phyloP scores from a whole-genome alignment of 1,140 invertebrate genomes.

The Drosophila navojoa region DNA sequence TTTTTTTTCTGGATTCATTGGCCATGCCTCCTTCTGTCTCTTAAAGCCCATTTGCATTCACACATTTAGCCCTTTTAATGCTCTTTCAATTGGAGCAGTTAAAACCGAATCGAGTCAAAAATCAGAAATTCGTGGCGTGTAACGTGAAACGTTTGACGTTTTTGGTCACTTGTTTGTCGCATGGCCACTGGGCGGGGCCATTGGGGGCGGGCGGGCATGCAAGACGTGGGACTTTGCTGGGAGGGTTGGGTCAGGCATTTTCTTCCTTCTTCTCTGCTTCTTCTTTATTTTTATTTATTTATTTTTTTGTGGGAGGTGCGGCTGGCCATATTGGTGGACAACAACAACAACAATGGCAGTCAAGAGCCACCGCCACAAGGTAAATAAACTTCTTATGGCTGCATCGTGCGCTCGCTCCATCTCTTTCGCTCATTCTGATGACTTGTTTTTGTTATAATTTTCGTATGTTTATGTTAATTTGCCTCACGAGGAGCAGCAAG shows the following conservation, averaged over 20 bases:
- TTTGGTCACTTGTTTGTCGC: conserved; percentile 8
- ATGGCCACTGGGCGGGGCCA: background rate
- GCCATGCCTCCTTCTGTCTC: too few species aligned
- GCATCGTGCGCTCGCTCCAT: conserved; percentile 21
- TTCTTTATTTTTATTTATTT: too few species aligned
- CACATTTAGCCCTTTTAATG: too few species aligned
- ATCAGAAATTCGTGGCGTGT: conserved; percentile 15
- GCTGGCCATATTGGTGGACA: conserved; percentile 19
- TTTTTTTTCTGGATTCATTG: too few species aligned
- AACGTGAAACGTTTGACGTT: conserved; percentile 14
- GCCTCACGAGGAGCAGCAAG: conserved; percentile 7
- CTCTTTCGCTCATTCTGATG: conserved; percentile 31
- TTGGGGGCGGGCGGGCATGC: too few species aligned
- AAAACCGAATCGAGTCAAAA: background rate
- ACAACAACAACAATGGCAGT: conserved; percentile 6
- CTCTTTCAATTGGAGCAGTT: background rate
- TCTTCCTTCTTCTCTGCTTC: too few species aligned
- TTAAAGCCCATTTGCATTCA: too few species aligned
- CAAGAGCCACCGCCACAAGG: conserved; percentile 19
- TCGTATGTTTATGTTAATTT: conserved; percentile 60
- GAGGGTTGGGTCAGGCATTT: conserved; percentile 4
- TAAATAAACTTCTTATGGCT: conserved; percentile 60
- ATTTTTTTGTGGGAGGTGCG: conserved; percentile 24
- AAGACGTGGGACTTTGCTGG: conserved; percentile 1
- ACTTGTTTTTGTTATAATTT: conserved; percentile 56